Evolutionary conservation across 2,797 vertebrate genomes (phyloP).

Genomic region (Sebastes iracundus): DNA sequence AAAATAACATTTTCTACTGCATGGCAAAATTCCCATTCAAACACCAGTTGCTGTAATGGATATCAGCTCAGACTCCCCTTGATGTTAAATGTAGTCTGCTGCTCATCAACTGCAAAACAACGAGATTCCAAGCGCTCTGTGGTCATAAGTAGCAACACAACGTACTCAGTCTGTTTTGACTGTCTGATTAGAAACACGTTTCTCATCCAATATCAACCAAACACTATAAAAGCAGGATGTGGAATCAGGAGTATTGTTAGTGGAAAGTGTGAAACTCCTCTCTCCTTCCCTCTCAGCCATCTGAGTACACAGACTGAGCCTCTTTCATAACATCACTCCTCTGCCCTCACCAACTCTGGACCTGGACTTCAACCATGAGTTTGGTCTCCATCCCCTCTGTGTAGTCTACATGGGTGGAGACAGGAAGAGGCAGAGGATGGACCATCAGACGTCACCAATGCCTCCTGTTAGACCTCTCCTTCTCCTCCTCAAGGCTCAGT

Average conservation of each 20-base stretch:
- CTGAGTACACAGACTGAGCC: slow-evolving; percentile 25
- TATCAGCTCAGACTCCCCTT: background rate
- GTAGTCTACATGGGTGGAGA: slow-evolving; percentile 61
- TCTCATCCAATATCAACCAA: slow-evolving; percentile 44
- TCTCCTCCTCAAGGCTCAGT: slow-evolving; percentile 20
- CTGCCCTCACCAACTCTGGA: slow-evolving; percentile 14
- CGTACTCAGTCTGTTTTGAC: slow-evolving; percentile 36
- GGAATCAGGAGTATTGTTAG: slow-evolving; percentile 19
- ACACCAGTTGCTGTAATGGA: slow-evolving; percentile 6
- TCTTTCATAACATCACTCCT: slow-evolving; percentile 11
- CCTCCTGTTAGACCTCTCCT: slow-evolving; percentile 21
- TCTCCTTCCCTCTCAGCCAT: slow-evolving; percentile 20
- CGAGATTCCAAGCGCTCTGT: background rate
- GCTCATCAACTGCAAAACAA: slow-evolving; percentile 12
- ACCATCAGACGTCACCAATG: slow-evolving; percentile 62
- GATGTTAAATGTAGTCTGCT: background rate
- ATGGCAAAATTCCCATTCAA: background rate
- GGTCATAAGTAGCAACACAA: slow-evolving; percentile 27
- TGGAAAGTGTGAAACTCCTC: slow-evolving; percentile 54
- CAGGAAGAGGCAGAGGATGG: slow-evolving; percentile 51
- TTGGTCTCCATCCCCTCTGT: slow-evolving; percentile 23
- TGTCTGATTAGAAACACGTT: slow-evolving; percentile 60
- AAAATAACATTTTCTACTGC: background rate
- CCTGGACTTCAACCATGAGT: slow-evolving; percentile 1
- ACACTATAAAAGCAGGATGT: background rate